Conservation (phyloP, 2,113 vertebrate genomes). For the Eidolon helvum region DNA sequence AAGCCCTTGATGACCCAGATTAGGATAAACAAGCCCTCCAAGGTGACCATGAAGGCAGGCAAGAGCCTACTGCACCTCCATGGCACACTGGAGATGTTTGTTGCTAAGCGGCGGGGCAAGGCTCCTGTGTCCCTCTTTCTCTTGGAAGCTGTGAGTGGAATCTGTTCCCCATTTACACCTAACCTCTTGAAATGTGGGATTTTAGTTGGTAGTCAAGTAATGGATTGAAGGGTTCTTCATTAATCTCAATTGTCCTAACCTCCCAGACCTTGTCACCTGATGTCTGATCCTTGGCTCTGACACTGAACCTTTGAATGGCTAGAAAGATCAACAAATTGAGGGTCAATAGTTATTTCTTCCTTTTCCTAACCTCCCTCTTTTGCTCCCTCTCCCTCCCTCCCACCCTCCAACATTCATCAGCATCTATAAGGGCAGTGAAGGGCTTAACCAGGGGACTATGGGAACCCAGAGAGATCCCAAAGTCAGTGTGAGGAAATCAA, state of each 20-base stretch:
- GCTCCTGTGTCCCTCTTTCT: constrained; percentile 42
- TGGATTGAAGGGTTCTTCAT: not conserved
- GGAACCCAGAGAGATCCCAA: not conserved
- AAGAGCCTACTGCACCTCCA: constrained; percentile 70
- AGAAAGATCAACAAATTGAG: not conserved
- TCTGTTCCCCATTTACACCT: not conserved
- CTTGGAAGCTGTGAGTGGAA: constrained; percentile 71
- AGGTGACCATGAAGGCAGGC: constrained; percentile 54
- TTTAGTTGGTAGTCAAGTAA: not conserved
- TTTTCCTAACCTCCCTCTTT: not conserved
- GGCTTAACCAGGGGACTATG: not conserved
- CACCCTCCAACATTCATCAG: not conserved
- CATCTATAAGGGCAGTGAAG: not conserved
- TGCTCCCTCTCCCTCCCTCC: not conserved
- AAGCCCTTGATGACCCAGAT: constrained; percentile 61
- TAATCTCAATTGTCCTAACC: not conserved
- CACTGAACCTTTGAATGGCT: not conserved
- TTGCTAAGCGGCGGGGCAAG: not conserved
- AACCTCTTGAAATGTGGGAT: not conserved
- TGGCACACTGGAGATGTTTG: constrained; percentile 55
- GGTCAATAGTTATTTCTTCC: not conserved
- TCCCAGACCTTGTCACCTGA: not conserved
- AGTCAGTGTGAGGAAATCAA: not conserved
- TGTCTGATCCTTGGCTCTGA: not conserved
- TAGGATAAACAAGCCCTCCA: constrained; percentile 32